These are phyloP conservation scores for Umimayanthus kanabou DNA, from an alignment of 92 coral and sea anemone species.

Conservation along the genomic window DNA sequence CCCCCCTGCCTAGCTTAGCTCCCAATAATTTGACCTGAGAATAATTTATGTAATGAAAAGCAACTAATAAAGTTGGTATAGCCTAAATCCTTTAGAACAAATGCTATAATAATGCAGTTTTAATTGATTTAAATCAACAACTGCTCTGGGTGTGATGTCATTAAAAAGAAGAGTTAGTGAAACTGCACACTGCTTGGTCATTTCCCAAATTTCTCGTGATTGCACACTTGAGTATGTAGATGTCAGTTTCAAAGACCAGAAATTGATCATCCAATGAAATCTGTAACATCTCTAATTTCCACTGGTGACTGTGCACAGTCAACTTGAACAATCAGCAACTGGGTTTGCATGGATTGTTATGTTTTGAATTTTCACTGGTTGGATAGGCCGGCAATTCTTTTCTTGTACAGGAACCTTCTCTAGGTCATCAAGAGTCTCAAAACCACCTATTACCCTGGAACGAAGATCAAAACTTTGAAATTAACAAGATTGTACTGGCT, in stretches of 20 bases:
- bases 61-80: too few relatives aligned
- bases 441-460: slow-evolving; percentile 89
- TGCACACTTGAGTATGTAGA: background rate
- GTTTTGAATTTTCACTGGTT: slow-evolving; percentile 72
- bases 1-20: too few relatives aligned
- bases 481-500: too few relatives aligned
- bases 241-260: background rate
- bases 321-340: slow-evolving; percentile 73
- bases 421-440: slow-evolving; percentile 88
- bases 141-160: too few relatives aligned
- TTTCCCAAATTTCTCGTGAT: background rate
- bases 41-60: too few relatives aligned
- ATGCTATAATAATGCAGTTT: too few relatives aligned
- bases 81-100: too few relatives aligned
- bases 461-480: background rate
- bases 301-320: background rate
- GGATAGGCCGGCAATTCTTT: slow-evolving; percentile 81
- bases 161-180: too few relatives aligned
- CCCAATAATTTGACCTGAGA: too few relatives aligned
- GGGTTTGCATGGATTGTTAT: slow-evolving; percentile 98
- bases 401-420: slow-evolving; percentile 96
- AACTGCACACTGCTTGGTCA: background rate
- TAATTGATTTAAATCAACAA: too few relatives aligned
- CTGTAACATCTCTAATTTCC: background rate
- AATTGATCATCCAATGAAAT: background rate